These are phyloP conservation scores for Sesia apiformis DNA, from an alignment of 2,888 invertebrate genomes.

Conservation along the genomic window DNA sequence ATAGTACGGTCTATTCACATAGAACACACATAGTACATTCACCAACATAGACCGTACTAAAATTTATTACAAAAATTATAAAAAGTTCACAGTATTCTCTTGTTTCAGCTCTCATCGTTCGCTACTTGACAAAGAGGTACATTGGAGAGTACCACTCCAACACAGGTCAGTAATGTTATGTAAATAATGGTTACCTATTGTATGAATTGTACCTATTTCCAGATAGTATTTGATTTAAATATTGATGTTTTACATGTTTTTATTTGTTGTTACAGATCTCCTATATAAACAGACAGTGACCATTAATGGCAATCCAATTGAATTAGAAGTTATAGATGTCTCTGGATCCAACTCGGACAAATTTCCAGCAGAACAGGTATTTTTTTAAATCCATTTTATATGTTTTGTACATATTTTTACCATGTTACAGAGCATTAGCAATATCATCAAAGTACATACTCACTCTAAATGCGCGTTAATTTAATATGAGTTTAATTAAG, in stretches of 20 bases:
- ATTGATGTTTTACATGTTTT: slow-evolving; percentile 17
- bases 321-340: slow-evolving; percentile 86
- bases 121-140: slow-evolving; percentile 84
- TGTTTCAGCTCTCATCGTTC: slow-evolving; percentile 81
- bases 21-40: no score
- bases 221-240: not conserved
- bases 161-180: slow-evolving; percentile 69
- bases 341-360: slow-evolving; percentile 80
- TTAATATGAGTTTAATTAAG: no score
- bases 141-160: slow-evolving; percentile 89
- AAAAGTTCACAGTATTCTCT: not conserved
- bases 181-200: not conserved
- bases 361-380: slow-evolving; percentile 76
- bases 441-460: no score
- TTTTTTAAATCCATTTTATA: not conserved
- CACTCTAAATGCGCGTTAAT: no score
- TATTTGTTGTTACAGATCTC: slow-evolving; percentile 73
- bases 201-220: not conserved
- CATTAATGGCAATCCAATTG: slow-evolving; percentile 80
- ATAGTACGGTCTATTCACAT: no score
- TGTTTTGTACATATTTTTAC: no score
- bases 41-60: no score
- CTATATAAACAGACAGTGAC: slow-evolving; percentile 84
- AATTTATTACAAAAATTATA: no score
- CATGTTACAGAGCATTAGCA: no score